Conservation (phyloP, 2,797 vertebrate species). For the Ctenosaura bakeri region DNA sequence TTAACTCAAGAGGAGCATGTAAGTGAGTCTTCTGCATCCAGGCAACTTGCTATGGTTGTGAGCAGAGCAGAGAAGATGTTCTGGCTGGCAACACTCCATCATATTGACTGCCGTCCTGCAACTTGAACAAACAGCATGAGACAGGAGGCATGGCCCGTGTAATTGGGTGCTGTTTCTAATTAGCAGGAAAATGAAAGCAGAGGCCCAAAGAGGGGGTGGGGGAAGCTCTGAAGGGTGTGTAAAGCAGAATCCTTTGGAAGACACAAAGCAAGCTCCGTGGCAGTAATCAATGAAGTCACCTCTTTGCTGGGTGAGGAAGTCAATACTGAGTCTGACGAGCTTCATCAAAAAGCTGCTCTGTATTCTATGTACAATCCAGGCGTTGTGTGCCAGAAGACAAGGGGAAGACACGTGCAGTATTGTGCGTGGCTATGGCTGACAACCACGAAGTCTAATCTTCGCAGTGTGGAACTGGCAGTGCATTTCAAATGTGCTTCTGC, state of each 20-base stretch:
- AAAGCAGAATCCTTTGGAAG: neutral
- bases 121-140: rapidly evolving
- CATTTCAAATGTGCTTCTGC: neutral
- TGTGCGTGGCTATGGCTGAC: slow-evolving; percentile 21
- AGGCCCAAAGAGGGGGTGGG: neutral
- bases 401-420: neutral
- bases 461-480: rapidly evolving
- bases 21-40: neutral
- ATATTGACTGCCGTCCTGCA: neutral
- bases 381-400: neutral
- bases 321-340: neutral
- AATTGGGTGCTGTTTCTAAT: neutral
- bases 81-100: too few species aligned
- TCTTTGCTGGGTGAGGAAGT: neutral
- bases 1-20: neutral
- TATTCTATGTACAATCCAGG: neutral
- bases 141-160: neutral
- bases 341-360: rapidly evolving
- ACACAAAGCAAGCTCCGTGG: neutral
- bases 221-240: neutral
- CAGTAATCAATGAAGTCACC: neutral
- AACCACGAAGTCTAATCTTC: slow-evolving; percentile 1
- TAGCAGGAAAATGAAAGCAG: rapidly evolving
- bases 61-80: neutral
- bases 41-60: neutral